phyloP scores from a whole-genome alignment of 2,888 invertebrate genomes.

The Alitta virens region DNA sequence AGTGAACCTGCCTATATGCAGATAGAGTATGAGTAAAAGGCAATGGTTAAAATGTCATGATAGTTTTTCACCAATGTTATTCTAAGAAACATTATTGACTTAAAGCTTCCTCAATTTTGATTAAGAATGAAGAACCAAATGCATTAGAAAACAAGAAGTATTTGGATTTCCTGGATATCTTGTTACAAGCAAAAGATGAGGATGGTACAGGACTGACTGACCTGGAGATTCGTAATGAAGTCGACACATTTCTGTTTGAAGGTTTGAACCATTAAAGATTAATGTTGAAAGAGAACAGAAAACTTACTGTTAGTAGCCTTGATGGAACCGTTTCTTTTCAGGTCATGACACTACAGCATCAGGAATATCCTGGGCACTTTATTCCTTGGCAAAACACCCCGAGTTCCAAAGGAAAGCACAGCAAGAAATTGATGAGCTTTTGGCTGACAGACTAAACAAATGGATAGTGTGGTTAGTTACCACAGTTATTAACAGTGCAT shows the following conservation, averaged over 20 bases:
- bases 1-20: background rate
- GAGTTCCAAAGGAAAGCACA: slow-evolving; percentile 3
- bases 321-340: background rate
- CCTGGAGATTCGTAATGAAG: slow-evolving; percentile 43
- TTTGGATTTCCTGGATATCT: slow-evolving; percentile 28
- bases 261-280: slow-evolving; percentile 26
- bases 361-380: slow-evolving; percentile 13
- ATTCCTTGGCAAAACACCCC: slow-evolving; percentile 11
- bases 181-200: slow-evolving; percentile 31
- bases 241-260: slow-evolving; percentile 38
- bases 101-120: background rate
- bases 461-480: no score
- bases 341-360: slow-evolving; percentile 16
- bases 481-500: no score
- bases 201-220: slow-evolving; percentile 39
- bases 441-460: background rate
- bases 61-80: no score
- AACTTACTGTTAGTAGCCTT: background rate
- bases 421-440: slow-evolving; percentile 3
- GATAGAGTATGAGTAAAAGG: no score
- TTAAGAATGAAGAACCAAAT: background rate
- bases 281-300: background rate
- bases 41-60: no score
- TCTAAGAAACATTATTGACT: no score
- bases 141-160: slow-evolving; percentile 12